Percentiles rank a stretch among this genome's conserved stretches.
Evolutionary conservation across 2,888 invertebrate genomes (phyloP).

Genomic region (Drosophila suboccidentalis): DNA sequence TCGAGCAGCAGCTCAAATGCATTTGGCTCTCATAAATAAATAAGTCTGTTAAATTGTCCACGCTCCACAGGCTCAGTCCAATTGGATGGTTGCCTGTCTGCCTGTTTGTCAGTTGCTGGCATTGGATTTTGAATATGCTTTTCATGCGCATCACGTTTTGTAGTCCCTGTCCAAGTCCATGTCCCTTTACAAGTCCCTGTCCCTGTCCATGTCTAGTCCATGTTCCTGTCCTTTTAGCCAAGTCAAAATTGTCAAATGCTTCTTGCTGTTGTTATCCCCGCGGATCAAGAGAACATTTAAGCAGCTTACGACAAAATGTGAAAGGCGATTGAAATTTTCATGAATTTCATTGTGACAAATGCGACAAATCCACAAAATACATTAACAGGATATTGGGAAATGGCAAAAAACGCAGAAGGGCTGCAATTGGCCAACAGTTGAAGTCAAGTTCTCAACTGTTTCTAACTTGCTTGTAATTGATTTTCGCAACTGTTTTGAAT

Average conservation of each 20-base stretch:
- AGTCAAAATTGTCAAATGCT: constrained; percentile 14
- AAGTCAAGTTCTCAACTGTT: constrained; percentile 23
- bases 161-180: not conserved
- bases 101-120: too few species aligned
- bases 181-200: constrained; percentile 23
- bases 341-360: constrained; percentile 40
- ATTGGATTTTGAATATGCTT: constrained; percentile 73
- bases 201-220: not conserved
- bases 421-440: constrained; percentile 51
- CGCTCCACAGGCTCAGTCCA: constrained; percentile 36
- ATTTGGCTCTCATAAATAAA: constrained; percentile 75
- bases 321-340: constrained; percentile 71
- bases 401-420: not conserved
- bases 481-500: constrained; percentile 68
- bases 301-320: constrained; percentile 70
- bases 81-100: constrained; percentile 18
- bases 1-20: constrained; percentile 58
- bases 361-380: constrained; percentile 16
- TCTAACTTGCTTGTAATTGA: constrained; percentile 60
- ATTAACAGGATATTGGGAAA: constrained; percentile 5
- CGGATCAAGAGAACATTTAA: constrained; percentile 73
- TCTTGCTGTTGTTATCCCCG: constrained; percentile 45
- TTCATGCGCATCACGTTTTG: constrained; percentile 71
- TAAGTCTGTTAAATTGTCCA: constrained; percentile 75
- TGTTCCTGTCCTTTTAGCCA: constrained; percentile 13